Evolutionary conservation across 2,888 invertebrate genomes (phyloP), one percentile per base, ranked within the genome.

Genomic region (Leistus spinibarbis): DNA sequence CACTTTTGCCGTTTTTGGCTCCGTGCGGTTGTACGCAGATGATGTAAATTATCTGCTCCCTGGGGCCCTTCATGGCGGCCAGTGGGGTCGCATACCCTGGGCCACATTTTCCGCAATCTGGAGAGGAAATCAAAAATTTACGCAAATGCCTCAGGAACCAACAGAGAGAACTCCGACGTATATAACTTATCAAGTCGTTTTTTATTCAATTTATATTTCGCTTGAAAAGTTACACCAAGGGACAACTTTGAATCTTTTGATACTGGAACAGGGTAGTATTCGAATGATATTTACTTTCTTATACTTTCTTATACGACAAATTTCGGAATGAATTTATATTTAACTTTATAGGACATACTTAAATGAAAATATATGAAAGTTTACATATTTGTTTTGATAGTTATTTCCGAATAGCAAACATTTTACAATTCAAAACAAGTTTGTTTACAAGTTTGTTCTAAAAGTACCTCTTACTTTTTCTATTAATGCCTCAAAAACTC

Each of bases 11-110:
- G 68, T 86, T 84, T 19, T 86, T 83, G 27, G 85, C 82, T 9
- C 87, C 83, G 79, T 93, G 90, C 0, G 95, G 94, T 80, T 94
- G 93, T 57, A 97, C 91, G 80, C 97, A 96, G 22, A 95, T 90
- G n/a, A 96, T 92, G 84, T 99, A 99, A 13, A 98, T 85, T 9
- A 98, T 85, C 82, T 93, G 91, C 83, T 99, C 99, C 66, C 91
- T 88, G 0, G 94, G 93, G 0, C 96, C 98, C 79, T 90, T 89
- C 88, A 95, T 93, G 0, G 98, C 98, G 69, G 93, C 95, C 79
- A 90, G 81, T 0, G 95, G 95, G n/a, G 91, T 90, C 67, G 90
- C 88, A 84, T 94, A 95, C 0, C 95, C 95, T 5, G 95, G 94
- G 16, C 93, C 92, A 79, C 82, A 86, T 17, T 77, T 76, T 54